Conservation (phyloP, 2,113 vertebrate species). For the Arizona elegans region DNA sequence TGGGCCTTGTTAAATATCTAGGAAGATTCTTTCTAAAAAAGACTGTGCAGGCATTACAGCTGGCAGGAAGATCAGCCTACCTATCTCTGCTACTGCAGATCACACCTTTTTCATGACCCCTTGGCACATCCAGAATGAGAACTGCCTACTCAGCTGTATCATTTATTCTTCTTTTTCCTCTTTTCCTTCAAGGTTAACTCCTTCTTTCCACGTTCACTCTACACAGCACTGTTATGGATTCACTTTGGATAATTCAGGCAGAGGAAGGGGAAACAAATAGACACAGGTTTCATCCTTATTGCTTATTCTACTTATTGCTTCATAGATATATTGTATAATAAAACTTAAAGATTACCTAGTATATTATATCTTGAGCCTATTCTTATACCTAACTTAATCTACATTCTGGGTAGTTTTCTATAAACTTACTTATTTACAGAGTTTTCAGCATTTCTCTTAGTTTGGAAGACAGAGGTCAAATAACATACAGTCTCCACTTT, state of each 20-base stretch:
- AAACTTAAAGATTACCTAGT: neutral
- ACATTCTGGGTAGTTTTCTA: neutral
- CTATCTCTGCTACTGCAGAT: neutral
- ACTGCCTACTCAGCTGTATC: slow-evolving; percentile 13
- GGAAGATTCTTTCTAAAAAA: slow-evolving; percentile 5
- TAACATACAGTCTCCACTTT: neutral
- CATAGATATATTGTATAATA: neutral
- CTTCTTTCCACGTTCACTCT: slow-evolving; percentile 20
- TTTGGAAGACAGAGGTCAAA: neutral
- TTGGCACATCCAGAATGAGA: slow-evolving; percentile 7
- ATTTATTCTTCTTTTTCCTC: neutral
- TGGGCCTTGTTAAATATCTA: neutral
- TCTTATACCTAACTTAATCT: neutral
- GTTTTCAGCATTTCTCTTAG: neutral
- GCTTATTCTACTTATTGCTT: neutral
- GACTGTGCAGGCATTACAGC: neutral
- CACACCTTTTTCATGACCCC: slow-evolving; percentile 5
- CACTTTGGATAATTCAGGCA: neutral
- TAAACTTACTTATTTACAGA: neutral
- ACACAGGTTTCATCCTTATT: neutral
- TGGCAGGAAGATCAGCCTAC: neutral
- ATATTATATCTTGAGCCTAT: neutral
- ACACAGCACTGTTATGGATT: neutral
- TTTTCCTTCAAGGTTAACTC: slow-evolving; percentile 4
- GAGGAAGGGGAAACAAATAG: neutral